Base-by-base conservation (phyloP, 2,888 invertebrate species). In the Horisme vitalbata region DNA sequence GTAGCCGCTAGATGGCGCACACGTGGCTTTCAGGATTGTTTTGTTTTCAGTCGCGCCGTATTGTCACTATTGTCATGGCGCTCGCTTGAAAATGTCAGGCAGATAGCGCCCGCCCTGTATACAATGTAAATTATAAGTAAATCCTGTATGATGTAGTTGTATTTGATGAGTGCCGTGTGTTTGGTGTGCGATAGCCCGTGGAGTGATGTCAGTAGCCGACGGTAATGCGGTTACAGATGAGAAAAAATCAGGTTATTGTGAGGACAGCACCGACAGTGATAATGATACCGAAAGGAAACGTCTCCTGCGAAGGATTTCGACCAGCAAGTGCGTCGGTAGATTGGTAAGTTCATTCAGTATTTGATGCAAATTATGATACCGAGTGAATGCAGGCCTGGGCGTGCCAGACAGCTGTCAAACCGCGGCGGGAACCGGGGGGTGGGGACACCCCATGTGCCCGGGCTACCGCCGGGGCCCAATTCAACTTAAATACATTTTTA, bases 231-330 rank as follows among this genome's bases (percentile, higher is more conserved):
- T 67, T 63, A 61, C 56, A 30, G 68, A 78, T 58, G 77, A 74
- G 50, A 83, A 73, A 65, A 83, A 80, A 77, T 39, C 71, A 41
- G 70, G 73, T 41, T 79, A 70, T 61, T 75, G 73, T 55, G 89
- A 87, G 63, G 90, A 90, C 67, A 90, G 89, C 72, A 89, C 95
- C 20, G 96, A 95, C 75, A 96, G 96, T 84, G 96, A 96, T 78
- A 94, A 93, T 80, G 96, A 96, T 79, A 93, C 93, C 45, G 95
- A 95, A 77, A 94, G 94, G 67, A 95, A 94, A 59, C 92, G 93
- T 62, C 94, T 95, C 79, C 93, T 94, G 71, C 91, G 95, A 71
- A 93, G 95, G 70, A 92, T 96, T 76, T 96, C 96, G 51, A 96
- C 95, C 52, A 95, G 95, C 85, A 94, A 94, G 82, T 94, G 94